Base-by-base conservation (phyloP, 2,888 invertebrate genomes). In the Meiosimyza decipiens region DNA sequence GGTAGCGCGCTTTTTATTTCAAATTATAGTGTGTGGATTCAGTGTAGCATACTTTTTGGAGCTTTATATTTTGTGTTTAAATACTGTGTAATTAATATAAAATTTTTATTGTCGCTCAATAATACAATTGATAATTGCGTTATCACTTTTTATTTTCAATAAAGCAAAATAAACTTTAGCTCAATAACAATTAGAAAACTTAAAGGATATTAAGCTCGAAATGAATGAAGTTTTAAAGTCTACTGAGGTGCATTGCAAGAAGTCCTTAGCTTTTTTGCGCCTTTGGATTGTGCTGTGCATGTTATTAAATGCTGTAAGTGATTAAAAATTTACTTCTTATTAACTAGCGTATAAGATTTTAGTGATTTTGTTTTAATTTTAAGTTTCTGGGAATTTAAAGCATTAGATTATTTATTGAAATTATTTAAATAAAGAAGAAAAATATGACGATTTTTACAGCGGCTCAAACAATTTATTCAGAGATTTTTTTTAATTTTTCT, bases 251-350 rank as follows among this genome's bases (percentile, higher is more conserved):
- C 16, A 22, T 28, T 57, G 40, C 57, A 67, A 74, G 64, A 72
- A 64, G 54, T 75, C 75, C 72, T 73, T 76, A 72, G 65, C 75
- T 65, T 64, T 75, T 71, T 66, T 77, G 15, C 74, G 79, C 76
- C 72, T 83, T 60, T 77, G 82, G 80, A 77, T 85, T 73, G 72
- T 83, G 69, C 78, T 84, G 73, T 81, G 82, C 74, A 80, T 84
- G 84, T 79, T 84, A 70, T 75, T 85, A 75, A 85, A 82, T 81
- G 83, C 84, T 75, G 85, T 85, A 83, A 85, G 85, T 84, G 47
- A 40, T 28, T 51, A n/a, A 11, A 40, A 54, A 40, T 51, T 16
- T 28, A 28, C 28, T 28, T 28, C 3, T 28, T 28, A 28, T 28
- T 28, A 28, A 28, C 28, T 28, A 28, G 28, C 28, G 15, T 9